Base-by-base conservation (phyloP, 2,113 vertebrate species). In the Apteryx mantelli region DNA sequence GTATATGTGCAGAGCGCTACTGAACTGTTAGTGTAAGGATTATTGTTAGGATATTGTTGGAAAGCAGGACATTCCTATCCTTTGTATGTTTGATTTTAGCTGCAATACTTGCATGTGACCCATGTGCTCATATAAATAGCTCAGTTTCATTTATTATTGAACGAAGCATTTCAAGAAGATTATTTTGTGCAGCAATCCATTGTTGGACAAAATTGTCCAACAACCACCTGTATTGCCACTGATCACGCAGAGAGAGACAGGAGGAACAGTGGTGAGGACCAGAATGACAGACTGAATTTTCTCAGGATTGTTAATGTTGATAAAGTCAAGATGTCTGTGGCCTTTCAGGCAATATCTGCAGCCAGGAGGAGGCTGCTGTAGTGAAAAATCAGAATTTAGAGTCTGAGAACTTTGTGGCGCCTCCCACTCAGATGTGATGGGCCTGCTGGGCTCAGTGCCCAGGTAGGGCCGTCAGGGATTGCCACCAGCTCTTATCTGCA, bases 401-500 rank as follows among this genome's bases (percentile, higher is more conserved):
- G 12, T 34, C 64, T 34, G 53, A 96, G 71, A 77, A 80, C 5
- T 53, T 89, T 34, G 34, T 0, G 0, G 53, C 65, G 34, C 40
- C 64, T 65, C 13, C n/a, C 34, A 4, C 32, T 66, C 50, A 77
- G 60, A 53, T 0, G 1, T 10, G 53, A 85, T 56, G 53, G 75
- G 34, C 75, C 30, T 77, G 88, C 46, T 73, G 87, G 93, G 75
- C 83, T 93, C 64, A 28, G 48, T 19, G 87, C 90, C 87, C 75
- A 85, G 75, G 48, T 6, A 75, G 3, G 64, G 88, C 68, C 1
- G 65, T 73, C 90, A 90, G 76, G 55, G 68, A 48, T 64, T 86
- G 88, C 71, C 71, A 63, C 70, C 71, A 34, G n/a, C 73, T 50
- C 90, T 95, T 74, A 78, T 94, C 85, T 90, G 88, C 76, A 93